Percentiles rank a stretch among this genome's conserved stretches.
These are phyloP conservation scores for Drosophila quadrilineata DNA, from an alignment of 1,140 invertebrate species.

Conservation along the genomic window DNA sequence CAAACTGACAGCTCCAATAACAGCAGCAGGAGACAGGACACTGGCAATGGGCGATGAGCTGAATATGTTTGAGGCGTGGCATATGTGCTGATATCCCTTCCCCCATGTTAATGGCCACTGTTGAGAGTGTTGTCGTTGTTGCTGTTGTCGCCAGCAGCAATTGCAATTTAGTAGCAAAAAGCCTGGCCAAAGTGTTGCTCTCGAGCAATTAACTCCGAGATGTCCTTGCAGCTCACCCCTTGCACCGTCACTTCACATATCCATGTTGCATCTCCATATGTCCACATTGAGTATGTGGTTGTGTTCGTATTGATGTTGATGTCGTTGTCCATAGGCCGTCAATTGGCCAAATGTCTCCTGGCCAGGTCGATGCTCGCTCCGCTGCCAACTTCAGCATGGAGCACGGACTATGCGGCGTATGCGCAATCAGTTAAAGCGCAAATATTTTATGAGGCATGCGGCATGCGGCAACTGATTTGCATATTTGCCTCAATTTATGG, in stretches of 20 bases:
- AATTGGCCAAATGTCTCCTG: slow-evolving; percentile 38
- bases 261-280: not conserved
- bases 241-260: not conserved
- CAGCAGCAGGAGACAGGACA: not conserved
- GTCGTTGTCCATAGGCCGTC: slow-evolving; percentile 1
- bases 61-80: slow-evolving; percentile 22
- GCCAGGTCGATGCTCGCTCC: slow-evolving; percentile 20
- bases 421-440: slow-evolving; percentile 57
- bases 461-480: slow-evolving; percentile 56
- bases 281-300: too few species aligned
- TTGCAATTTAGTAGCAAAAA: slow-evolving; percentile 68
- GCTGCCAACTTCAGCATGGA: too few species aligned
- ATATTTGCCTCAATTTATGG: slow-evolving; percentile 50
- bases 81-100: slow-evolving; percentile 23
- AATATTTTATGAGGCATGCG: slow-evolving; percentile 61
- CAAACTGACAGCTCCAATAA: slow-evolving; percentile 59
- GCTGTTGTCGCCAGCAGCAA: slow-evolving; percentile 46
- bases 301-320: too few species aligned
- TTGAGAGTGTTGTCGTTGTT: slow-evolving; percentile 36
- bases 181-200: slow-evolving; percentile 40
- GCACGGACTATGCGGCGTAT: slow-evolving; percentile 41
- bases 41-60: not conserved
- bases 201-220: slow-evolving; percentile 53
- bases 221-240: not conserved
- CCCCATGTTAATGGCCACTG: slow-evolving; percentile 41